A percentile compares a stretch with the other conserved stretches of the same genome.
Conservation (phyloP, 2,797 vertebrate genomes). For the Pyrocephalus nanus region DNA sequence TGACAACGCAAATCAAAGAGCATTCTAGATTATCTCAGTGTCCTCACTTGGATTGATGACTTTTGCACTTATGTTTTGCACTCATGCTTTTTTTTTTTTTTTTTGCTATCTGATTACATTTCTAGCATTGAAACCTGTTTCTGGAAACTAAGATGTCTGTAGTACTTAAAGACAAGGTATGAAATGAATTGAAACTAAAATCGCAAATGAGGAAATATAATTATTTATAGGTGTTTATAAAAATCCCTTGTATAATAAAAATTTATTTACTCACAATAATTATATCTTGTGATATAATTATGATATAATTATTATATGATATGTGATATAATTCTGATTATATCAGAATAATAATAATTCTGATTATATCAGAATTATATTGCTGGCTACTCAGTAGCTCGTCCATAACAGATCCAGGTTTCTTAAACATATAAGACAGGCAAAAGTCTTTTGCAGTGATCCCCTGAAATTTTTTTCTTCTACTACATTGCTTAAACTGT, state of each 20-base stretch:
- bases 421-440: neutral
- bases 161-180: neutral
- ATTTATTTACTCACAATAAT: neutral
- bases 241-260: neutral
- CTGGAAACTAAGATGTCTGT: neutral
- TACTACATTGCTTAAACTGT: neutral
- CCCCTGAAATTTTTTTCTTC: neutral
- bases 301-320: too few species aligned
- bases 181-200: neutral
- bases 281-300: too few species aligned
- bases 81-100: neutral
- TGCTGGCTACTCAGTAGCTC: neutral
- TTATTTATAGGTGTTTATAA: neutral
- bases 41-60: neutral
- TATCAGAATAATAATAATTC: too few species aligned
- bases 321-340: too few species aligned
- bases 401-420: neutral
- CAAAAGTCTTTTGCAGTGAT: neutral
- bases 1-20: neutral
- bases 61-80: neutral
- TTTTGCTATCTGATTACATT: neutral
- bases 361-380: neutral
- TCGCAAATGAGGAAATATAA: neutral
- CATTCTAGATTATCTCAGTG: neutral
- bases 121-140: neutral